These are phyloP conservation scores for Galerucella nymphaeae DNA, from an alignment of 2,888 invertebrate species.

Conservation along the genomic window DNA sequence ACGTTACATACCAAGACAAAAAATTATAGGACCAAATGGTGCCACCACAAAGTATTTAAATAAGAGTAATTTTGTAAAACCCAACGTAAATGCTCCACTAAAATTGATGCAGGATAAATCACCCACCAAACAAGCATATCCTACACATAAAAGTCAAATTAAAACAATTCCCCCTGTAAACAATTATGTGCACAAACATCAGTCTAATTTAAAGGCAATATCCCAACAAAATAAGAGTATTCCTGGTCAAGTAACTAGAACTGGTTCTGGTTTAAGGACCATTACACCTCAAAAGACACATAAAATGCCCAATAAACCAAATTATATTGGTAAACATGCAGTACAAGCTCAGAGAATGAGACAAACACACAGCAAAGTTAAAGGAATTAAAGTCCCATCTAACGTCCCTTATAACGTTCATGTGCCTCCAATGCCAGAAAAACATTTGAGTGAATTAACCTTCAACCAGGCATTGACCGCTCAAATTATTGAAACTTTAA, in stretches of 20 bases:
- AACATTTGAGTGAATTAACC: conserved; percentile 65
- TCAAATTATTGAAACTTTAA: conserved; percentile 72
- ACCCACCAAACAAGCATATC: conserved; percentile 54
- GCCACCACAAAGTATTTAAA: conserved; percentile 59
- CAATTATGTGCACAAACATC: conserved; percentile 53
- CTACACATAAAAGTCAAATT: conserved; percentile 60
- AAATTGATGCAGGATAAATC: conserved; percentile 52
- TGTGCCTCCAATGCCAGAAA: conserved; percentile 44
- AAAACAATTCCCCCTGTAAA: conserved; percentile 59
- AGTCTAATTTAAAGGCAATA: conserved; percentile 59
- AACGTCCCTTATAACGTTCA: conserved; percentile 39
- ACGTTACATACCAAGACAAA: conserved; percentile 56
- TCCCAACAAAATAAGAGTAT: conserved; percentile 58
- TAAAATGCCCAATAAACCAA: conserved; percentile 61
- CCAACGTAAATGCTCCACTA: conserved; percentile 43
- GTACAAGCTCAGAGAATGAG: conserved; percentile 62
- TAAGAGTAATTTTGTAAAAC: conserved; percentile 53
- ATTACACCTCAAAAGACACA: conserved; percentile 62
- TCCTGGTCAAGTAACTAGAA: conserved; percentile 57
- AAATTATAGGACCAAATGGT: conserved; percentile 57
- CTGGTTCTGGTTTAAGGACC: conserved; percentile 60
- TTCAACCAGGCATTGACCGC: conserved; percentile 73
- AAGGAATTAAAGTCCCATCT: conserved; percentile 37
- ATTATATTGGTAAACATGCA: conserved; percentile 65
- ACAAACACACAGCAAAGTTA: conserved; percentile 44